Evolutionary conservation across 1,140 invertebrate genomes (phyloP), one percentile per base, ranked within the genome.

Genomic region (Cherax quadricarinatus): DNA sequence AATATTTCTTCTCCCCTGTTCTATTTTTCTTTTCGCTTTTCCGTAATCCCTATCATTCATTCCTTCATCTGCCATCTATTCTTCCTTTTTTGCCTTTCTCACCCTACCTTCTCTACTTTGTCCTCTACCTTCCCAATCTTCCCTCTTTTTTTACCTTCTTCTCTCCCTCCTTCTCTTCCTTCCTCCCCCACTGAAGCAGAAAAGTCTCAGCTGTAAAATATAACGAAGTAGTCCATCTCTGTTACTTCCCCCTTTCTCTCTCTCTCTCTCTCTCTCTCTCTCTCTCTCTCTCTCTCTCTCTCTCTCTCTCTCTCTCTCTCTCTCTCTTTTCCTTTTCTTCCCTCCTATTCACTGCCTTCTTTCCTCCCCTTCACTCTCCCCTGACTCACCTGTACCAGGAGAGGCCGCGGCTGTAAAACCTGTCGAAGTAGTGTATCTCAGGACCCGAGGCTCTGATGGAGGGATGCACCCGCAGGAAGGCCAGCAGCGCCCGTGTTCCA

Each of bases 381-480:
- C 18, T 4, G 16, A 90, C 80, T 51, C 51, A 92, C 90, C 92
- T 97, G 95, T 98, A 98, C 98, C 98, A 98, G 94, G 97, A 96
- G 83, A 98, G 96, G 18, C 98, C 98, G 93, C 97, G 97, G 86
- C 97, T 95, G 95, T 98, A 99, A 94, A 97, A 97, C 10, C 94
- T 91, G 86, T 95, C 95, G 90, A 95, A 95, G 94, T 95, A 95
- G 84, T 95, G 95, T 1, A 94, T 94, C 86, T 95, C 95, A 48
- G 89, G 84, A 0, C 90, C 91, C 9, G 93, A 91, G n/a, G 93
- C 98, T 78, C 97, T 95, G 9, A 98, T 97, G 95, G 97, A 97
- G 10, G 98, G 98, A 96, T 99, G 98, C 70, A 98, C 95, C 66
- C 97, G 98, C 41, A 99, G 96, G 95, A 98, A 98, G 95, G 98